Evolutionary conservation across 2,888 invertebrate genomes (phyloP).

Genomic region (Cremastobaeus sp.): DNA sequence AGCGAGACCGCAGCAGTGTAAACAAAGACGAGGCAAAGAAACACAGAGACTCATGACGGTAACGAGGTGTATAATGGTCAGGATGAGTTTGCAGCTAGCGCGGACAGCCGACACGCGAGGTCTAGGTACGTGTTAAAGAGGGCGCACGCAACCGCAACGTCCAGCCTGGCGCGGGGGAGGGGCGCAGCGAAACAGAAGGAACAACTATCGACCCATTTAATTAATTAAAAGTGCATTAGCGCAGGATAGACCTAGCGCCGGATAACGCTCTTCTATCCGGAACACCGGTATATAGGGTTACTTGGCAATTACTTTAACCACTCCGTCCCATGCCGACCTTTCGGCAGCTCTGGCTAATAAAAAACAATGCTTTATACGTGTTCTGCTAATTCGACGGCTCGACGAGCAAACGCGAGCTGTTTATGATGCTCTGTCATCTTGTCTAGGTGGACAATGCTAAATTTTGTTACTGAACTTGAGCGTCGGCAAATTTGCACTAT

Average conservation of each 20-base stretch:
- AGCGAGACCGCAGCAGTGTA: conserved; percentile 8
- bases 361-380: conserved; percentile 53
- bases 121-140: conserved; percentile 63
- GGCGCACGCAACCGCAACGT: conserved; percentile 60
- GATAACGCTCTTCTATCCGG: conserved; percentile 68
- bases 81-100: conserved; percentile 75
- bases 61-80: conserved; percentile 56
- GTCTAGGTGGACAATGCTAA: too few species aligned
- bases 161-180: conserved; percentile 26
- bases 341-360: conserved; percentile 57
- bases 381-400: conserved; percentile 53
- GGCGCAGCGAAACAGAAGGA: conserved; percentile 60
- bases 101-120: conserved; percentile 77
- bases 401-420: conserved; percentile 31
- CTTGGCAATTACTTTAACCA: conserved; percentile 71
- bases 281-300: conserved; percentile 66
- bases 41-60: conserved; percentile 37
- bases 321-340: conserved; percentile 59
- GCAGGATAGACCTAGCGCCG: conserved; percentile 60
- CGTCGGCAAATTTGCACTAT: too few species aligned
- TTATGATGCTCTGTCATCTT: conserved; percentile 26
- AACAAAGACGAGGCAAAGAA: conserved; percentile 36
- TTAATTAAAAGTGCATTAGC: conserved; percentile 79
- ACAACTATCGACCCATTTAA: conserved; percentile 76
- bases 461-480: too few species aligned